These are phyloP conservation scores for Linnaemya tessellans DNA, from an alignment of 2,888 invertebrate species.

Conservation along the genomic window DNA sequence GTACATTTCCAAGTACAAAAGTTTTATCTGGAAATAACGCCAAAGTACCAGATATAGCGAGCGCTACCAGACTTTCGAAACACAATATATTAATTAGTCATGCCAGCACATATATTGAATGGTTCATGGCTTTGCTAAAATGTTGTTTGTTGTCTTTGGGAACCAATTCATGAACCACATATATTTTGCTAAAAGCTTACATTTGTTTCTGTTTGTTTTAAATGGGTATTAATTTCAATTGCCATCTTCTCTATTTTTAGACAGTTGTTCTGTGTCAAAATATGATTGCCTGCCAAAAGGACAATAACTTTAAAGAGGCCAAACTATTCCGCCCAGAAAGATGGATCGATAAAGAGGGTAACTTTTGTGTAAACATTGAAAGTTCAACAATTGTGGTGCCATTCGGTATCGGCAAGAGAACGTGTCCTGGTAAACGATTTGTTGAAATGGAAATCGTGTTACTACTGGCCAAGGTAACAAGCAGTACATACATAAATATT, in stretches of 20 bases:
- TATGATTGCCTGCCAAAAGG: slow-evolving; percentile 90
- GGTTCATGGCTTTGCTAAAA: not conserved
- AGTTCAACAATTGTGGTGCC: slow-evolving; percentile 88
- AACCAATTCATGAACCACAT: no score
- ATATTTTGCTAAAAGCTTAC: not conserved
- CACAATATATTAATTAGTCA: not conserved
- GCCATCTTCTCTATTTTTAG: slow-evolving; percentile 81
- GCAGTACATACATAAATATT: not conserved
- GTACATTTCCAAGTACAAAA: not conserved
- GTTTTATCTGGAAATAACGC: not conserved
- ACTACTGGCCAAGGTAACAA: slow-evolving; percentile 88
- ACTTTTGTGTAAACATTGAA: slow-evolving; percentile 81
- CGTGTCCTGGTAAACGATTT: slow-evolving; percentile 93
- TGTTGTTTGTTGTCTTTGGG: not conserved
- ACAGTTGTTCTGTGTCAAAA: slow-evolving; percentile 92
- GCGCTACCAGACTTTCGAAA: not conserved
- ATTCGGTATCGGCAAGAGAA: slow-evolving; percentile 91
- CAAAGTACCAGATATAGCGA: not conserved
- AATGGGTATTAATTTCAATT: not conserved
- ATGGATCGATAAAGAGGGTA: slow-evolving; percentile 85
- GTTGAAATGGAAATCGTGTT: slow-evolving; percentile 91
- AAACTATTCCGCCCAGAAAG: slow-evolving; percentile 89
- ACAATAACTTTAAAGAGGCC: slow-evolving; percentile 89
- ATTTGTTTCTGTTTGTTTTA: not conserved
- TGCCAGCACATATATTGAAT: not conserved